Percentiles rank a stretch among this genome's conserved stretches.
Conservation (phyloP, 2,888 invertebrate species). For the Chalcosyrphus nemorum region DNA sequence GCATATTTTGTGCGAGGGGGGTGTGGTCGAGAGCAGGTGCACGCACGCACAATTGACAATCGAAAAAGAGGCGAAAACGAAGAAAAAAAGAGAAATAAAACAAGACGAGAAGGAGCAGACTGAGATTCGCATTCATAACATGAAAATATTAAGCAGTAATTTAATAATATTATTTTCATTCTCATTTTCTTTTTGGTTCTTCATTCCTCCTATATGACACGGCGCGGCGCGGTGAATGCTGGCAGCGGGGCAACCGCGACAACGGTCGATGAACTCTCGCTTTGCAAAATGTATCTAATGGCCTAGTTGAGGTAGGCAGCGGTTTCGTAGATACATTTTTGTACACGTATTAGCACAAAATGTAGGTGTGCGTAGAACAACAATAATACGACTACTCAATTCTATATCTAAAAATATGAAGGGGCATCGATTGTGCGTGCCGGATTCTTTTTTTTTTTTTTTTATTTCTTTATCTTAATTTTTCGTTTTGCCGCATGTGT, state of each 20-base stretch:
- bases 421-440: constrained; percentile 69
- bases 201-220: constrained; percentile 7
- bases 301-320: constrained; percentile 73
- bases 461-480: constrained; percentile 5
- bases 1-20: not conserved
- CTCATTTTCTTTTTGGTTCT: constrained; percentile 36
- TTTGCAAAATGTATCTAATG: constrained; percentile 70
- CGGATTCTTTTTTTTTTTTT: constrained; percentile 25
- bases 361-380: constrained; percentile 68
- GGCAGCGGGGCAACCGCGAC: not conserved
- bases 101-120: not conserved
- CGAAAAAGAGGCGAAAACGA: constrained; percentile 15
- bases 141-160: constrained; percentile 65
- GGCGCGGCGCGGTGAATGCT: not conserved
- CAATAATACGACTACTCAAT: constrained; percentile 52
- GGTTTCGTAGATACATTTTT: constrained; percentile 49
- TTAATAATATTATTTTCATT: constrained; percentile 60
- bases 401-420: constrained; percentile 70
- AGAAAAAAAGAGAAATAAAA: constrained; percentile 23
- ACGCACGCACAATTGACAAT: constrained; percentile 61
- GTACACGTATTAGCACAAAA: constrained; percentile 30
- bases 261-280: constrained; percentile 62
- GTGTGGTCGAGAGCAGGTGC: constrained; percentile 48
- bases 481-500: constrained; percentile 3
- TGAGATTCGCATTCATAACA: constrained; percentile 52